These are phyloP conservation scores for Arnoldichthys spilopterus DNA, from an alignment of 2,797 vertebrate genomes.

Conservation along the genomic window DNA sequence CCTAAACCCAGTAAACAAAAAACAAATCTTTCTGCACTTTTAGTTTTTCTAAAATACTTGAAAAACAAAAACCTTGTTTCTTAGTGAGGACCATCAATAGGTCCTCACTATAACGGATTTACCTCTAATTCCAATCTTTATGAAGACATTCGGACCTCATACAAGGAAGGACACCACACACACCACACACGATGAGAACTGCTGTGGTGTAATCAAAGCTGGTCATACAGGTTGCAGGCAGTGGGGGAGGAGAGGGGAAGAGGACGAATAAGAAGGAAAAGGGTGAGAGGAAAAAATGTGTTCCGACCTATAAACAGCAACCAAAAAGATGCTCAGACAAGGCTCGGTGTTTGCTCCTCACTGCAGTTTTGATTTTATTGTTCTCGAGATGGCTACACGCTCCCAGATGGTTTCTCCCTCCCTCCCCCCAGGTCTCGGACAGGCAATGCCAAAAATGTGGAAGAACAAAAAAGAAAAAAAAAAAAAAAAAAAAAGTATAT, in stretches of 20 bases:
- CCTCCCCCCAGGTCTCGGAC: conserved; percentile 60
- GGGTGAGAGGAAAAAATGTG: background rate
- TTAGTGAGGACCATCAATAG: no score
- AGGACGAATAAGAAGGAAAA: background rate
- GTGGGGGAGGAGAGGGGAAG: background rate
- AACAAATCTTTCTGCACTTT: no score
- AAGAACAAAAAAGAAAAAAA: conserved; percentile 63
- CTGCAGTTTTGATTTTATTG: conserved; percentile 76
- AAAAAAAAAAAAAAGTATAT: conserved; percentile 63
- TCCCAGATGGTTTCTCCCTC: conserved; percentile 70
- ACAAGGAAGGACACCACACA: no score
- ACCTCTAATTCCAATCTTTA: no score
- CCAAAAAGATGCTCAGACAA: conserved; percentile 52
- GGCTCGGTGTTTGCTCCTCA: conserved; percentile 64
- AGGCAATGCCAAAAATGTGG: conserved; percentile 56
- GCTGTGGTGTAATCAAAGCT: conserved; percentile 35
- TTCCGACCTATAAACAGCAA: background rate
- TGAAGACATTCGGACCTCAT: no score
- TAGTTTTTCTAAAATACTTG: no score
- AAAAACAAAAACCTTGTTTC: no score
- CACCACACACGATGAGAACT: conserved; percentile 16
- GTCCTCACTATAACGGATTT: no score
- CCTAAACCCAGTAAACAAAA: no score
- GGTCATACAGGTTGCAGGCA: conserved; percentile 42
- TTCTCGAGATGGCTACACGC: conserved; percentile 88